Conservation (phyloP, 2,113 vertebrate species). For the Sander lucioperca region DNA sequence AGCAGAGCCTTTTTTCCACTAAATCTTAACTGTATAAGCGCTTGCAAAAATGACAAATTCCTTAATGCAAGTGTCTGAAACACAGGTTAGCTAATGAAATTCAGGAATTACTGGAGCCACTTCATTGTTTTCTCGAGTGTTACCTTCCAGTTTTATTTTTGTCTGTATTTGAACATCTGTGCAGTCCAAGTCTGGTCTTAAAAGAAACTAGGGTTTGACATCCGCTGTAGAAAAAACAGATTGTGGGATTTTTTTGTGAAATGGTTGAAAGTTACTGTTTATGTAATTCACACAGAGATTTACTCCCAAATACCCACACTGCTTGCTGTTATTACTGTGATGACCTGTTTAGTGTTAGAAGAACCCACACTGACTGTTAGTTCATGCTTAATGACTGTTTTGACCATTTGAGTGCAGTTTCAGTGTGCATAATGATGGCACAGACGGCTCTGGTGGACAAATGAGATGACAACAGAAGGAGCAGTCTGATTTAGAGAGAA, state of each 20-base stretch:
- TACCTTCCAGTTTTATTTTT: not conserved
- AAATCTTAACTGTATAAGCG: too few species aligned
- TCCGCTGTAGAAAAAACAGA: not conserved
- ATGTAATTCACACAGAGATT: not conserved
- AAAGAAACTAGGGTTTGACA: not conserved
- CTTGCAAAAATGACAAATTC: not conserved
- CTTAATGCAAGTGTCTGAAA: not conserved
- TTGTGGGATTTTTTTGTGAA: not conserved
- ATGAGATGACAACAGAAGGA: not conserved
- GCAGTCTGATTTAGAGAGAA: not conserved
- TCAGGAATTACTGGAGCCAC: not conserved
- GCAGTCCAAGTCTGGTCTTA: not conserved
- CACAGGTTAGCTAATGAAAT: not conserved
- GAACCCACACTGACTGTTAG: not conserved
- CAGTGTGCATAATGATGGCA: not conserved
- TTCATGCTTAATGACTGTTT: constrained; percentile 40
- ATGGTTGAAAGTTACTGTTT: not conserved
- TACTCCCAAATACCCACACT: not conserved
- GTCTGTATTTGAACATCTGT: not conserved
- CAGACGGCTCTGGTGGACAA: not conserved
- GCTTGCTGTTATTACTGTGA: constrained; percentile 1
- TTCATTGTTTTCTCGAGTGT: too few species aligned
- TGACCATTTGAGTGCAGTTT: not conserved
- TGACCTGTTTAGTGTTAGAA: not conserved
- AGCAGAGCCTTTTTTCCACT: too few species aligned